These are phyloP conservation scores for Ametastegia equiseti DNA, from an alignment of 2,888 invertebrate genomes.

Conservation along the genomic window DNA sequence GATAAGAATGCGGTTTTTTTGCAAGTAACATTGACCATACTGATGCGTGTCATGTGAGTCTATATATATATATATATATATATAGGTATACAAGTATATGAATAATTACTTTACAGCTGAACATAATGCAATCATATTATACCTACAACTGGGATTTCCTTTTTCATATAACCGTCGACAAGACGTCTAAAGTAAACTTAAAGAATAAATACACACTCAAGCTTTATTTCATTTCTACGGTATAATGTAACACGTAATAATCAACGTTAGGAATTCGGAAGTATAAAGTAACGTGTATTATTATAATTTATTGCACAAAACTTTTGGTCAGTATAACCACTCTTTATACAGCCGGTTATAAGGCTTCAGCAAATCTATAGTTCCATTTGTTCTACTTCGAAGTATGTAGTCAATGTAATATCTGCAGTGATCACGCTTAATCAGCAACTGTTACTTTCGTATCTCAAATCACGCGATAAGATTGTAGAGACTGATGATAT, in stretches of 20 bases:
- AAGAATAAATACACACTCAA: too few species aligned
- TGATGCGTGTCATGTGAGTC: slow-evolving; percentile 23
- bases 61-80: not conserved
- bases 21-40: not conserved
- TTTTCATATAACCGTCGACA: too few species aligned
- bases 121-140: too few species aligned
- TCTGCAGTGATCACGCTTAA: not conserved
- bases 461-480: slow-evolving; percentile 27
- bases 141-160: too few species aligned
- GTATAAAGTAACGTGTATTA: not conserved
- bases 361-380: not conserved
- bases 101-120: too few species aligned
- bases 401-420: not conserved
- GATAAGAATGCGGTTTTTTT: slow-evolving; percentile 14
- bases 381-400: not conserved
- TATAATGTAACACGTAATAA: too few species aligned
- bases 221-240: too few species aligned
- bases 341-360: not conserved
- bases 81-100: too few species aligned
- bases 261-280: not conserved
- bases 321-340: not conserved
- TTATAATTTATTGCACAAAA: not conserved
- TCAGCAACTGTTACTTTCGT: not conserved
- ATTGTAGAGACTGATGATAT: not conserved
- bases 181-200: too few species aligned